phyloP scores from a whole-genome alignment of 1,140 invertebrate species.

The Lycorma delicatula region DNA sequence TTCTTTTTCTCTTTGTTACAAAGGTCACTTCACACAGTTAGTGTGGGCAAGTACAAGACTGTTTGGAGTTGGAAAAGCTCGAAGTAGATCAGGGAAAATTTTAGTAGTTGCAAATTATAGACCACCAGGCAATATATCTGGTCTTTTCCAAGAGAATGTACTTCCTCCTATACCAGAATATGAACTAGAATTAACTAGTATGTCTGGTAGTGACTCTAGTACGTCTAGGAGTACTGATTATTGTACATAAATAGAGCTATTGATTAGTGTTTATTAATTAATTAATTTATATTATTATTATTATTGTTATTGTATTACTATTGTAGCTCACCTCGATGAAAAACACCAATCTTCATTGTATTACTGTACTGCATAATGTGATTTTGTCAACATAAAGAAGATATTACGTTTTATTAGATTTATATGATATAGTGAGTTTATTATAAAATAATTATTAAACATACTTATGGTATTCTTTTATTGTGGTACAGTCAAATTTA shows the following conservation, averaged over 20 bases:
- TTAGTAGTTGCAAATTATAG: conserved; percentile 75
- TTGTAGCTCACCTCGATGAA: no score
- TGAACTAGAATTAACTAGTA: conserved; percentile 30
- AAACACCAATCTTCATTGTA: no score
- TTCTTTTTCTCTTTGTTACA: conserved; percentile 15
- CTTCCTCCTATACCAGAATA: conserved; percentile 54
- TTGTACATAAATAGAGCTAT: not conserved
- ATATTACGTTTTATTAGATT: no score
- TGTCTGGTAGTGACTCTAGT: conserved; percentile 22
- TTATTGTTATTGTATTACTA: no score
- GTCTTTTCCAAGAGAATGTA: conserved; percentile 67
- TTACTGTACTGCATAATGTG: no score
- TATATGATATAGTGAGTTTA: no score
- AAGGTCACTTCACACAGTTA: conserved; percentile 85
- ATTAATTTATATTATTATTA: no score
- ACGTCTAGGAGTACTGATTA: conserved; percentile 13
- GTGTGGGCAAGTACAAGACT: conserved; percentile 72
- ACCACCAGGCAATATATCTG: conserved; percentile 67
- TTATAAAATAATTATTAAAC: no score
- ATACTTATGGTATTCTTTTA: no score
- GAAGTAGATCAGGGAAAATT: conserved; percentile 61
- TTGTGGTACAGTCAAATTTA: no score
- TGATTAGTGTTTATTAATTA: no score
- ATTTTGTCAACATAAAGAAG: no score
- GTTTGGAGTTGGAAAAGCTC: conserved; percentile 75